These are phyloP conservation scores for Cephalotes varians DNA, from an alignment of 2,888 invertebrate genomes.

Conservation along the genomic window DNA sequence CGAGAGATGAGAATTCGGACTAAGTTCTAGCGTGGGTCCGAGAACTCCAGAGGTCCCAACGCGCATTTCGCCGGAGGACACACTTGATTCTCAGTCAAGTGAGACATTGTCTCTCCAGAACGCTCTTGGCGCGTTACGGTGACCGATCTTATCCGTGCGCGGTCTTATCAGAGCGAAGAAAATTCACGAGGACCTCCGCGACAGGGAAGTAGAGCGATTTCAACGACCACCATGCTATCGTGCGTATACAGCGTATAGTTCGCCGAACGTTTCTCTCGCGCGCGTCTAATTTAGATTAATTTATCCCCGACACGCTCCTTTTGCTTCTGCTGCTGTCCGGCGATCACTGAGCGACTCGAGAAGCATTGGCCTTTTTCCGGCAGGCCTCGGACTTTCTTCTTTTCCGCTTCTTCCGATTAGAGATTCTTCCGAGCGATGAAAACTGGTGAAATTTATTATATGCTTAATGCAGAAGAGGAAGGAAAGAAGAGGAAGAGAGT, in stretches of 20 bases:
- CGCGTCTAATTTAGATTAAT: conserved; percentile 74
- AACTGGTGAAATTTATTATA: background rate
- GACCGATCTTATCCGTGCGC: background rate
- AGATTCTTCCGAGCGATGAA: background rate
- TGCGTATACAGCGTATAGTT: conserved; percentile 19
- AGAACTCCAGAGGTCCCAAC: background rate
- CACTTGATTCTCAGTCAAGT: conserved; percentile 78
- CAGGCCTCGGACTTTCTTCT: background rate
- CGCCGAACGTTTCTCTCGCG: conserved; percentile 58
- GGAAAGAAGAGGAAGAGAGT: background rate
- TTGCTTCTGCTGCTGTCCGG: conserved; percentile 57
- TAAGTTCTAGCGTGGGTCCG: conserved; percentile 1
- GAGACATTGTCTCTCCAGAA: conserved; percentile 46
- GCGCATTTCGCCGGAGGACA: conserved; percentile 75
- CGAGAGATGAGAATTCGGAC: background rate
- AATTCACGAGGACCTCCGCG: background rate
- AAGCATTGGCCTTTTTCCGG: conserved; percentile 15
- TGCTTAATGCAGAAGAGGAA: background rate
- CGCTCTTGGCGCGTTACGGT: background rate
- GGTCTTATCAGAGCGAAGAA: conserved; percentile 4
- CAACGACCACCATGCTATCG: background rate
- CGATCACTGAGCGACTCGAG: conserved; percentile 52
- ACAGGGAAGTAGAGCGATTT: conserved; percentile 15
- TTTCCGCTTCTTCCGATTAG: conserved; percentile 16
- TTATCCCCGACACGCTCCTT: conserved; percentile 70